Evolutionary conservation across 2,797 vertebrate species (phyloP).

Genomic region (Huso huso): DNA sequence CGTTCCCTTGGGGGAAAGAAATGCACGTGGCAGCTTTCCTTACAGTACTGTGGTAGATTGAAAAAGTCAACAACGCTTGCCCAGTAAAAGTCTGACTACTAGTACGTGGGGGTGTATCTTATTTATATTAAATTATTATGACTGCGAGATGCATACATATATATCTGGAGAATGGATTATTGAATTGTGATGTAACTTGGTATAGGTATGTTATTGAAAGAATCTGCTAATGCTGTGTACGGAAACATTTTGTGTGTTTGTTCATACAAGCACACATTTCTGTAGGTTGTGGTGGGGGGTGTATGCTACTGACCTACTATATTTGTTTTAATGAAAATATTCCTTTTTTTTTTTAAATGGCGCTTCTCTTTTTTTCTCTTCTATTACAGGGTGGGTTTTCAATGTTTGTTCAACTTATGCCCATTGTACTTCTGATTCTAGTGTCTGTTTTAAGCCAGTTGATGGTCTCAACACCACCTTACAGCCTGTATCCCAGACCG

Average conservation of each 20-base stretch:
- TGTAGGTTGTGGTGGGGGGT: neutral
- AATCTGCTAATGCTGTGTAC: neutral
- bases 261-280: neutral
- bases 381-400: conserved; percentile 86
- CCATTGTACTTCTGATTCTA: conserved; percentile 87
- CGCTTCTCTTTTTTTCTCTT: conserved; percentile 20
- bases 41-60: no score
- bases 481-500: conserved; percentile 88
- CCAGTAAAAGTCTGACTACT: no score
- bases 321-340: neutral
- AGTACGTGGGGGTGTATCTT: no score
- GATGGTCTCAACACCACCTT: conserved; percentile 94
- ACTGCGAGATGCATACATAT: no score
- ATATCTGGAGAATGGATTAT: no score
- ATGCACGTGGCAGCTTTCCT: no score
- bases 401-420: conserved; percentile 96
- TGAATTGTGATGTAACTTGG: no score
- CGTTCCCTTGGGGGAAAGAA: neutral
- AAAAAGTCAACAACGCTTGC: no score
- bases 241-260: neutral
- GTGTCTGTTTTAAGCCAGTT: conserved; percentile 93
- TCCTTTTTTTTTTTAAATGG: no score
- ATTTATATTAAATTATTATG: no score
- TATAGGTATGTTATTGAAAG: no score
- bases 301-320: neutral